Evolutionary conservation across 2,888 invertebrate genomes (phyloP), one percentile per base, ranked within the genome.

Genomic region (Drosophila rellima): DNA sequence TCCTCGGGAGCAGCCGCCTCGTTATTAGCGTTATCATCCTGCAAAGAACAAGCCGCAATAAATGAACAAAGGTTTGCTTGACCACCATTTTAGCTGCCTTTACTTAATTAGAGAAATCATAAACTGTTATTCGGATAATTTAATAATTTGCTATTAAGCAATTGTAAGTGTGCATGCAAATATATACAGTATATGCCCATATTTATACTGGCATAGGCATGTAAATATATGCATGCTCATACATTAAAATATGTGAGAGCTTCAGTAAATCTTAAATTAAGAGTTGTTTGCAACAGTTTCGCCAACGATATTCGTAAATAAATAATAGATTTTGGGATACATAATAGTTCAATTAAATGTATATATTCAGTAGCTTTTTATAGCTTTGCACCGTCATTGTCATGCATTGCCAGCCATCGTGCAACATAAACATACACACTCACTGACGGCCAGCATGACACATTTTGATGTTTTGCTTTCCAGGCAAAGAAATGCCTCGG

Each of bases 21-120:
- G 59, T 54, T 75, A 65, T 74, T 69, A 48, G 78, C 73, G 72
- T 80, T 86, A 68, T 89, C 76, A 55, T 90, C 91, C 91, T 90
- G 86, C 44, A 91, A 91, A 71, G 76, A 82, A 77, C 20, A 80
- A 73, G 70, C 80, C 83, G 64, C 83, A 68, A 85, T 52, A 76
- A 74, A 85, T 82, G 62, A 81, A 75, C 75, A 79, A 74, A 59
- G 11, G 47, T 65, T 78, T 66, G 59, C 37, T 67, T 64, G 23
- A 82, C 63, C 55, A 70, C 64, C 63, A 6, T 18, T 54, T 57
- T 55, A 79, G 35, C 69, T 67, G 67, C 59, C 75, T 84, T 81
- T 84, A 79, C 79, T 81, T 55, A 50, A 15, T 55, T 50, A 40
- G 33, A 13, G 44, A 33, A 15, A 60, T 40, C 31, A 57, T 59